Evolutionary conservation across 2,888 invertebrate genomes (phyloP), one percentile per base, ranked within the genome.

Genomic region (Acleris sparsana): DNA sequence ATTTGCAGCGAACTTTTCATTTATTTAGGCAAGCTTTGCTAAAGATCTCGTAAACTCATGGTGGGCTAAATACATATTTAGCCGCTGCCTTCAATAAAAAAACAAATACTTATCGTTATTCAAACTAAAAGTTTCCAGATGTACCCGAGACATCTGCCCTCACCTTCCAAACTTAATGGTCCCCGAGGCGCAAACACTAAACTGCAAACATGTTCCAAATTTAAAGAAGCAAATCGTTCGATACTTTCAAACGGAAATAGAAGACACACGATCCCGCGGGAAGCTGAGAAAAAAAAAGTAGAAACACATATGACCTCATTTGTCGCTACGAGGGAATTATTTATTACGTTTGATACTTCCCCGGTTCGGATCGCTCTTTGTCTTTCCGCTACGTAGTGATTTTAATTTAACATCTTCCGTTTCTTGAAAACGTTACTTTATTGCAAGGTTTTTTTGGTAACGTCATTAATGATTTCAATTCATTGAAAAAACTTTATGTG

Each of bases 251-350:
- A 91, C 92, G 92, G 92, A 92, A 92, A 92, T 91, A 92, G 92
- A 91, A 88, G 89, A 89, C 90, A 90, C 85, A 90, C 87, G 90
- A 91, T 89, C 91, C 89, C 91, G 89, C 87, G 91, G 91, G 92
- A 91, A 91, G 89, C 73, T 78, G 76, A 79, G 83, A 89, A 89
- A 92, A 92, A 92, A 87, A 83, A 89, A 91, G 86, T 84, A 87
- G 89, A 89, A 92, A 92, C 92, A 92, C 82, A 92, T n/a, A n/a
- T 92, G 92, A 92, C 91, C 91, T 90, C 91, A 92, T 92, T 92
- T 92, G 92, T 92, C 90, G 88, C 80, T 84, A 80, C 78, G 83
- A 80, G 75, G 79, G 92, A 89, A 92, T 91, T 90, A 92, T 92
- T 92, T 92, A 92, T 92, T 89, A 83, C 85, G 81, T 88, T 85